These are phyloP conservation scores for Esperia sulphurella DNA, from an alignment of 2,888 invertebrate species.

Conservation along the genomic window DNA sequence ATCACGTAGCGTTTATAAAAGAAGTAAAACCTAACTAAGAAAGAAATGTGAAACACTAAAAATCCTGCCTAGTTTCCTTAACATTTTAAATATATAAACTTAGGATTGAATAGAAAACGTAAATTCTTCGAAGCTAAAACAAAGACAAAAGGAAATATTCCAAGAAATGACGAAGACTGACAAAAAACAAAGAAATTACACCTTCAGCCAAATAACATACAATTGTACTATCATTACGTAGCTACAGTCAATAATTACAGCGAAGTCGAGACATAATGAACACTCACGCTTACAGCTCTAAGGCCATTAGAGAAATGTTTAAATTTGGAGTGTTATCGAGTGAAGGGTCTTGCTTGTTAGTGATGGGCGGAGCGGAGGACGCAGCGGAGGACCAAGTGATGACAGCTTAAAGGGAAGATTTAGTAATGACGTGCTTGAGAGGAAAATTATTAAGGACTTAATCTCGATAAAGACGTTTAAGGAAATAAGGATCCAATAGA, in stretches of 20 bases:
- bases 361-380: slow-evolving; percentile 38
- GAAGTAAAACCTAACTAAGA: no score
- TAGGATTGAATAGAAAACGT: no score
- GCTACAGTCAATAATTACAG: slow-evolving; percentile 1
- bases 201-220: slow-evolving; percentile 1
- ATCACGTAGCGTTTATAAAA: no score
- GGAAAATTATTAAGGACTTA: neutral
- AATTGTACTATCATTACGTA: neutral
- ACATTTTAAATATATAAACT: no score
- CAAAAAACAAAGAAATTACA: neutral
- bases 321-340: slow-evolving; percentile 35
- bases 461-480: neutral
- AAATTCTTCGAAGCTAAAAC: no score
- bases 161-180: neutral
- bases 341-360: slow-evolving; percentile 47
- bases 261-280: slow-evolving; percentile 7
- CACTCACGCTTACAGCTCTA: slow-evolving; percentile 11
- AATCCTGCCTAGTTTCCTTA: no score
- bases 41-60: no score
- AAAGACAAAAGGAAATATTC: no score
- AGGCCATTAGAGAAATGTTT: slow-evolving; percentile 37
- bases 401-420: slow-evolving; percentile 4
- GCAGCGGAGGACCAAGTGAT: no score
- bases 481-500: no score
- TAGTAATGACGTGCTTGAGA: neutral